Evolutionary conservation across 2,797 vertebrate genomes (phyloP).

Genomic region (Labroides dimidiatus): DNA sequence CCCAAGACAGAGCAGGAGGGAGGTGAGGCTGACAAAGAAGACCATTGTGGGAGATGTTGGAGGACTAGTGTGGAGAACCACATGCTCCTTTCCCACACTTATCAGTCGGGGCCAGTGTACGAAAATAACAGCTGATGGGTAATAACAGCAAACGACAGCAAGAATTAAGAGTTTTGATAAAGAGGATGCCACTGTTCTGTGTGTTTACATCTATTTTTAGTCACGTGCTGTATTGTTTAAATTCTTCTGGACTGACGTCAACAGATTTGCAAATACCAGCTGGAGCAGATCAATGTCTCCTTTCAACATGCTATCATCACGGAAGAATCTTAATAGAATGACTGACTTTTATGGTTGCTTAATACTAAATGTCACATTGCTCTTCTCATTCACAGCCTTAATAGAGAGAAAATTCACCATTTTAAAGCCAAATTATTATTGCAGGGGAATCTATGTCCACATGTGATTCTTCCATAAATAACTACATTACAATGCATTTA

Average conservation of each 20-base stretch:
- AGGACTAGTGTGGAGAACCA: conserved; percentile 65
- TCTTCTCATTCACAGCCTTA: background rate
- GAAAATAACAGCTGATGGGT: conserved; percentile 75
- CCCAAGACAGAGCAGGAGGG: conserved; percentile 64
- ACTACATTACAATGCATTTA: background rate
- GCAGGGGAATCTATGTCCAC: background rate
- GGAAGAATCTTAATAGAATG: background rate
- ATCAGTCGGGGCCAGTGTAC: conserved; percentile 72
- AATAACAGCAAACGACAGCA: conserved; percentile 56
- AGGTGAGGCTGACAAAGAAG: conserved; percentile 72
- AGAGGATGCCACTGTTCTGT: conserved; percentile 12
- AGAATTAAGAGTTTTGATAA: conserved; percentile 56
- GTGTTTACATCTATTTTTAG: conserved; percentile 7
- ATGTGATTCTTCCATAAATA: background rate
- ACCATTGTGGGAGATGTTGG: conserved; percentile 68
- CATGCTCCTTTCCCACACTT: conserved; percentile 84
- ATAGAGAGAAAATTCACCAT: background rate
- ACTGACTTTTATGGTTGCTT: background rate
- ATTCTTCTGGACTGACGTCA: background rate
- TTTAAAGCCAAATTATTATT: background rate
- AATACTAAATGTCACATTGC: background rate
- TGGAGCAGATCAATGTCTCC: background rate
- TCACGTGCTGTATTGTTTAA: conserved; percentile 2
- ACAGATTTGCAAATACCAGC: background rate
- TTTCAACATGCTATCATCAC: background rate